phyloP scores from a whole-genome alignment of 2,113 vertebrate species.

The Microcebus griseorufus region DNA sequence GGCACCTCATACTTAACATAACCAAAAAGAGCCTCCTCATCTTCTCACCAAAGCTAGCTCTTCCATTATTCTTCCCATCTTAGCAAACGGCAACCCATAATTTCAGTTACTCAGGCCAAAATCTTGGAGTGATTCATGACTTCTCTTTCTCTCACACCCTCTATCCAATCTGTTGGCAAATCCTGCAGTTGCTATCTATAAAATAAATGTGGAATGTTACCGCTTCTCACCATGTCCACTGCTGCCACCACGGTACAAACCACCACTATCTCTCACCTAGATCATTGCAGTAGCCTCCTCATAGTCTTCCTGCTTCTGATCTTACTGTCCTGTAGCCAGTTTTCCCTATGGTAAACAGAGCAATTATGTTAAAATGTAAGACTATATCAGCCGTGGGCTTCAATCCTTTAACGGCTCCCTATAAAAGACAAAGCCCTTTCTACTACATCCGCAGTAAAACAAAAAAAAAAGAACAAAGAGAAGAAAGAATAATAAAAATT shows the following conservation, averaged over 20 bases:
- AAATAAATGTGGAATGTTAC: neutral
- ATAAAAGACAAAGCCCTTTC: constrained; percentile 1
- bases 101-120: neutral
- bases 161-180: neutral
- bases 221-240: neutral
- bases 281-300: neutral
- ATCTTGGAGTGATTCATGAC: neutral
- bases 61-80: neutral
- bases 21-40: neutral
- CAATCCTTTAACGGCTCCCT: neutral
- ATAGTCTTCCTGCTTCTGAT: neutral
- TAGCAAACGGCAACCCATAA: neutral
- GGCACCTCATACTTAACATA: neutral
- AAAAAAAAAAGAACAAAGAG: too few relatives aligned
- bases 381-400: neutral
- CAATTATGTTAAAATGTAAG: neutral
- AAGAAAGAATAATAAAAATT: too few relatives aligned
- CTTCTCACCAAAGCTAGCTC: neutral
- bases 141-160: neutral
- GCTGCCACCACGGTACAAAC: neutral
- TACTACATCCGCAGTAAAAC: too few relatives aligned
- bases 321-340: neutral
- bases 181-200: neutral
- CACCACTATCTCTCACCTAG: neutral
- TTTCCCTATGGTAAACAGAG: neutral